A percentile compares a stretch with the other conserved stretches of the same genome.
Conservation (phyloP, 2,113 vertebrate genomes). For the Dicentrarchus labrax region DNA sequence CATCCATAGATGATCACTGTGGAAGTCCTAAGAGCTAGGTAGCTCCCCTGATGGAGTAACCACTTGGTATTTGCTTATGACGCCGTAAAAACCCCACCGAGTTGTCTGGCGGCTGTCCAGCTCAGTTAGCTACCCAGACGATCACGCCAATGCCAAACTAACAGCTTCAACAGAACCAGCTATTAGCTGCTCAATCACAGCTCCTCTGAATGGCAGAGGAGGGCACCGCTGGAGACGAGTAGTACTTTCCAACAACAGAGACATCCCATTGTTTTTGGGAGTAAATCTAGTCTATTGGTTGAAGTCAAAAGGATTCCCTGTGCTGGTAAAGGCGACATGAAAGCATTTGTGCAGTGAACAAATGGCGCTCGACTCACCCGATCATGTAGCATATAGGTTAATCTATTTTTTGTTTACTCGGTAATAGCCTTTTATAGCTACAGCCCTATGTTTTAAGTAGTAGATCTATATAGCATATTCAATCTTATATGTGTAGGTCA, state of each 20-base stretch:
- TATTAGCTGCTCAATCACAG: not conserved
- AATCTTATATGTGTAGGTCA: too few species aligned
- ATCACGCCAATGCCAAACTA: not conserved
- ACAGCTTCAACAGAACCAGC: not conserved
- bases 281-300: not conserved
- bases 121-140: not conserved
- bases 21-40: too few species aligned
- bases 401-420: too few species aligned
- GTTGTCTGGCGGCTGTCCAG: not conserved
- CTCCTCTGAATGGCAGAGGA: not conserved
- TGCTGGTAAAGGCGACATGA: not conserved
- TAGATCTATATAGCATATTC: too few species aligned
- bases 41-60: not conserved
- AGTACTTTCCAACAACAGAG: not conserved
- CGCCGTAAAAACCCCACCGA: not conserved
- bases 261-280: not conserved
- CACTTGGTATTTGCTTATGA: not conserved
- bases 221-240: not conserved
- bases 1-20: not conserved
- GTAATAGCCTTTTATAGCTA: too few species aligned
- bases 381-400: not conserved
- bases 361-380: not conserved
- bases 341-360: not conserved
- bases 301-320: not conserved
- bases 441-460: too few species aligned